Base-by-base conservation (phyloP, 2,888 invertebrate species). In the Tethea ocularis region DNA sequence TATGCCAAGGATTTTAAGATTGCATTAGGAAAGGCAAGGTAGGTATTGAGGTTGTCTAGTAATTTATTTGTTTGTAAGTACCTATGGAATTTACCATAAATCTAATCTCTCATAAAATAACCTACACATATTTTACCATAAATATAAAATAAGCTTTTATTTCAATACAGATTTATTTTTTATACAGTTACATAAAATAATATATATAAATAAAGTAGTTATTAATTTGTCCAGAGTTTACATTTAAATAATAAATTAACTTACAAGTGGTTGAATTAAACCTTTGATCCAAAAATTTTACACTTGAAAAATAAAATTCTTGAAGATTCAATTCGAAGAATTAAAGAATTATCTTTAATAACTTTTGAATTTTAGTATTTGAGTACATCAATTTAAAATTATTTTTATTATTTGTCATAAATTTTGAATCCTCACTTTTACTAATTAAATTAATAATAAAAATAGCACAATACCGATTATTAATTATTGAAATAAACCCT, bases 401-500 rank as follows among this genome's bases (percentile, higher is more conserved):
- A 17, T 41, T 4, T 17, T 1, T 8, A 8, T 8, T 8, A 8
- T 8, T 8, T 29, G 3, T 29, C 29, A 29, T 8, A 24, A 8
- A 8, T 29, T 5, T 5, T 15, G 13, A 36, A 36, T 15, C 36
- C 36, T 41, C 29, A 65, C 56, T 61, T 52, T 59, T 58, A 61
- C 56, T 29, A 61, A 56, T 66, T 52, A 4, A n/a, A 62, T 52
- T 51, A 56, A 62, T 61, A 62, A 62, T 29, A 66, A 66, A 55
- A 52, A 51, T 41, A 58, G 58, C n/a, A 26, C 26, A 58, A 23
- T 57, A 54, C 23, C 51, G 11, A 22, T 46, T 4, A 54, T 20
- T 46, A 46, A 46, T 46, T 46, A 46, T 46, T 20, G 20, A 46
- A 64, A 61, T 53, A 63, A 46, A 61, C 68, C 77, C 76, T 81